A percentile compares a stretch with the other conserved stretches of the same genome.
Conservation (phyloP, 2,113 vertebrate species). For the Scalopus aquaticus region DNA sequence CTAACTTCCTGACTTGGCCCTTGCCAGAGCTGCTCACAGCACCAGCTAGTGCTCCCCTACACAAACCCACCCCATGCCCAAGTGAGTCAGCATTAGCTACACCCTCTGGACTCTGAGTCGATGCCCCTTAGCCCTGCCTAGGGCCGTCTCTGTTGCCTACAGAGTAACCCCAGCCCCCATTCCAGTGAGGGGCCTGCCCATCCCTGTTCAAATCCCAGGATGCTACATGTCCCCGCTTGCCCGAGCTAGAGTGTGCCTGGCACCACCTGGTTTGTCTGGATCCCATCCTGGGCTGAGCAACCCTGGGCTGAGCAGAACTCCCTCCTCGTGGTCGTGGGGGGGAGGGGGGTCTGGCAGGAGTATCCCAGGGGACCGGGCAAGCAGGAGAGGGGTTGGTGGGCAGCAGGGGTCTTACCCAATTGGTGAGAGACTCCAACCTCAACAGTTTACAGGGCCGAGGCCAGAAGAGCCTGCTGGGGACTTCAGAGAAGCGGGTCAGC, state of each 20-base stretch:
- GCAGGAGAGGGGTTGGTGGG: neutral
- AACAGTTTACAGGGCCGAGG: neutral
- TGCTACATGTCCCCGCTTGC: neutral
- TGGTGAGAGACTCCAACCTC: neutral
- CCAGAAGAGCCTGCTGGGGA: neutral
- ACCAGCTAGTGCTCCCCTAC: neutral
- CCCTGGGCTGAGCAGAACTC: neutral
- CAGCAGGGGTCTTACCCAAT: constrained; percentile 29
- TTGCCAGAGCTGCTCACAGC: neutral
- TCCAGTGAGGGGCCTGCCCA: neutral
- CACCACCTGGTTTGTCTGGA: neutral
- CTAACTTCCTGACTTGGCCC: neutral
- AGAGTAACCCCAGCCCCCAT: neutral
- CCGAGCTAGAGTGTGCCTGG: neutral
- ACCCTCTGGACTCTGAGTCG: neutral
- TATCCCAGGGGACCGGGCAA: too few relatives aligned
- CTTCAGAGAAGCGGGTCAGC: neutral
- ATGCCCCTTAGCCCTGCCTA: neutral
- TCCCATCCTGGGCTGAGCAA: neutral
- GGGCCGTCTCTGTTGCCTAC: neutral
- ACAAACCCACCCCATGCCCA: neutral
- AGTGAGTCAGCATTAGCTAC: neutral
- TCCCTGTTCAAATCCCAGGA: neutral
- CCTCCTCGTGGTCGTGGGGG: too few relatives aligned
- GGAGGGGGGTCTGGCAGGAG: neutral